Conservation (phyloP, 2,797 vertebrate species). For the Rhincodon typus region DNA sequence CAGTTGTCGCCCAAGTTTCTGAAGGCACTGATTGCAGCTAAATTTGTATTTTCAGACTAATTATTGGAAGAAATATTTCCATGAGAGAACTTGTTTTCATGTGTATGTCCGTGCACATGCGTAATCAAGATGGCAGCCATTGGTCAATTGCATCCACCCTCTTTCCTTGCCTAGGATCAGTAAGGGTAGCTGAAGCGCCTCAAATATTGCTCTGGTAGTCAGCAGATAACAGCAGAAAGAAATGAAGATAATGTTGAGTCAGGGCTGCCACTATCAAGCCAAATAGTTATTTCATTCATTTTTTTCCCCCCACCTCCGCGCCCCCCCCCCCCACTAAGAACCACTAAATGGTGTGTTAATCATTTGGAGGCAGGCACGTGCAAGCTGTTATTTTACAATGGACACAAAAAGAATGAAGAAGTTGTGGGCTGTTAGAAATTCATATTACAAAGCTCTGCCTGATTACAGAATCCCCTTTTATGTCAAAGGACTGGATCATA, state of each 20-base stretch:
- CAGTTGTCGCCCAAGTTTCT: background rate
- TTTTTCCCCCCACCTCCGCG: no score
- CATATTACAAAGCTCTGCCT: background rate
- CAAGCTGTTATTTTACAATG: background rate
- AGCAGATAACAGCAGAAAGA: background rate
- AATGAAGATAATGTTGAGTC: background rate
- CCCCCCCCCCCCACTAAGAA: no score
- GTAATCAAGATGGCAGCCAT: background rate
- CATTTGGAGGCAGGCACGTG: background rate
- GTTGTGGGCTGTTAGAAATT: background rate
- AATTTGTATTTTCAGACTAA: background rate
- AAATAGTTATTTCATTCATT: background rate
- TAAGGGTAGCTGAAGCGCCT: background rate
- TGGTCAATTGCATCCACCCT: background rate
- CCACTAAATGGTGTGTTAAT: background rate
- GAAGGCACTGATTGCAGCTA: background rate
- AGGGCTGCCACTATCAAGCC: background rate
- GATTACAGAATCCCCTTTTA: background rate
- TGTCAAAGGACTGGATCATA: conserved; percentile 51
- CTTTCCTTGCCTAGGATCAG: background rate
- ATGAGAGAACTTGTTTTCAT: background rate
- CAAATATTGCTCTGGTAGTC: background rate
- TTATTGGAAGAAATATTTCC: background rate
- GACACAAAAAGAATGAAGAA: background rate
- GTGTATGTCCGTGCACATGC: background rate